Percentiles rank a stretch among this genome's conserved stretches.
Evolutionary conservation across 2,113 vertebrate species (phyloP).

Genomic region (Turdus rufiventris): DNA sequence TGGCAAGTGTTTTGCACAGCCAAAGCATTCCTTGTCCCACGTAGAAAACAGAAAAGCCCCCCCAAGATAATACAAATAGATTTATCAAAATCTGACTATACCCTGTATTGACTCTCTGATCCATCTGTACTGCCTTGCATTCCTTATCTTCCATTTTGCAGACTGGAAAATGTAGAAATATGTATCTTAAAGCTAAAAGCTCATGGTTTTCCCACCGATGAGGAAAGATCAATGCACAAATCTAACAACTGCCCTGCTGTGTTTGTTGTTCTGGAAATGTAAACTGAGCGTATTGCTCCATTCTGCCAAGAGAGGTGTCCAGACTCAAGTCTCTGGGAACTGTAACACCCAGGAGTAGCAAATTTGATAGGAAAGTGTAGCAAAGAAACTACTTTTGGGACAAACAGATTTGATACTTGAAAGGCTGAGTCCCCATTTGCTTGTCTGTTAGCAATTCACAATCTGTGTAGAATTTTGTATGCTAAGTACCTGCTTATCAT

Average conservation of each 20-base stretch:
- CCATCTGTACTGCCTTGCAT: neutral
- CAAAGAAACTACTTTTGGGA: neutral
- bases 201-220: neutral
- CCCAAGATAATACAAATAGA: neutral
- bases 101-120: neutral
- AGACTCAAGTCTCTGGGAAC: neutral
- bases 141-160: neutral
- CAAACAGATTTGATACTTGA: neutral
- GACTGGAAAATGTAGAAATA: neutral
- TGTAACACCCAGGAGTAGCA: neutral
- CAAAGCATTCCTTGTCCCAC: neutral
- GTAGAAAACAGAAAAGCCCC: neutral
- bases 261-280: neutral
- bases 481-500: neutral
- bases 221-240: neutral
- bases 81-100: neutral
- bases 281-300: rapidly evolving
- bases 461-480: neutral
- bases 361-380: neutral
- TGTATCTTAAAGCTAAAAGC: neutral
- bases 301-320: neutral
- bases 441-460: neutral
- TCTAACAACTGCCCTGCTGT: neutral
- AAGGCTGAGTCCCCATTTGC: neutral
- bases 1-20: neutral